phyloP scores from a whole-genome alignment of 1,140 invertebrate species.

The Stenopsyche tienmushanensis region DNA sequence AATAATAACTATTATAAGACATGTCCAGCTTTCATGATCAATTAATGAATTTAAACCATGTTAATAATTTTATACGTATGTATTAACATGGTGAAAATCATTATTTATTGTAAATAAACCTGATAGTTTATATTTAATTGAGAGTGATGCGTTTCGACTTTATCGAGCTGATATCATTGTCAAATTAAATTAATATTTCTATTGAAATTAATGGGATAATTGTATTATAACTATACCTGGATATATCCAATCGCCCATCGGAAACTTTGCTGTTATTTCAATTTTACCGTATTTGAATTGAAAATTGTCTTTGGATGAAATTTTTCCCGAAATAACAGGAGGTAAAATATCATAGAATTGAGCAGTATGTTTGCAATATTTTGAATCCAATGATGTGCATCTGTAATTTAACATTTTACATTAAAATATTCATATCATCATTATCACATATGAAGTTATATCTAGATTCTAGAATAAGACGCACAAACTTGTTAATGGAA shows the following conservation, averaged over 20 bases:
- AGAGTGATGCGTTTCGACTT: neutral
- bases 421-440: neutral
- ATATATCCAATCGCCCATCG: slow-evolving; percentile 76
- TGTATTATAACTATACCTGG: slow-evolving; percentile 57
- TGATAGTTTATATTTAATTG: too few relatives aligned
- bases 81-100: too few relatives aligned
- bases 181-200: slow-evolving; percentile 1
- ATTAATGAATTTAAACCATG: too few relatives aligned
- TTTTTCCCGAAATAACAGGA: slow-evolving; percentile 67
- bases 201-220: too few relatives aligned
- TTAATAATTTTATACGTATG: too few relatives aligned
- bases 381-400: neutral
- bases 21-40: too few relatives aligned
- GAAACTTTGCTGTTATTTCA: slow-evolving; percentile 73
- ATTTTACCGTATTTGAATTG: slow-evolving; percentile 71
- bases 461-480: too few relatives aligned
- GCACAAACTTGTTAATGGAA: too few relatives aligned
- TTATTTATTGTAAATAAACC: too few relatives aligned
- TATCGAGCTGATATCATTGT: neutral
- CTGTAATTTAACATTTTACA: neutral
- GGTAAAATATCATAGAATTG: slow-evolving; percentile 56
- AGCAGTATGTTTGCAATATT: neutral
- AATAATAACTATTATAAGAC: too few relatives aligned
- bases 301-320: slow-evolving; percentile 68
- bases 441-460: neutral